Conservation (phyloP, 35 echinoderm and acorn worm genomes). For the Hemicentrotus pulcherrimus region DNA sequence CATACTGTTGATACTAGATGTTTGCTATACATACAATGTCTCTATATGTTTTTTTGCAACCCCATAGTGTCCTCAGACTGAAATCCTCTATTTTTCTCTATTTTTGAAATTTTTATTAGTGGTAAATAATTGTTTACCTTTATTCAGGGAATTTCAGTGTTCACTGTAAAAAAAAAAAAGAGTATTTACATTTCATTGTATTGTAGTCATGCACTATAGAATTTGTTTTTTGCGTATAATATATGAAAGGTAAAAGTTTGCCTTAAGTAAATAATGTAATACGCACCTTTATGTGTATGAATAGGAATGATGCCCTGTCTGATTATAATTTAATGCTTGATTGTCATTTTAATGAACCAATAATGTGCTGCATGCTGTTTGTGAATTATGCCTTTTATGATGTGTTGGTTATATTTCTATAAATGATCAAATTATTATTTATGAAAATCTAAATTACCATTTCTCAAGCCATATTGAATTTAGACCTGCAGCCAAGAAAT, state of each 20-base stretch:
- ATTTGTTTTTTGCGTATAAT: neutral
- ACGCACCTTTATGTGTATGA: neutral
- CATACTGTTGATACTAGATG: too few relatives aligned
- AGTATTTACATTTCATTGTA: too few relatives aligned
- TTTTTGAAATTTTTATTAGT: neutral
- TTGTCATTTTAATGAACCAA: neutral
- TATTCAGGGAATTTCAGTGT: neutral
- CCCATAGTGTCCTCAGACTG: too few relatives aligned
- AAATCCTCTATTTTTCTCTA: too few relatives aligned
- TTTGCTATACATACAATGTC: too few relatives aligned
- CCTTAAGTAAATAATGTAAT: neutral
- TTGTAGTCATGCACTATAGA: neutral
- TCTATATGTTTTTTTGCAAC: too few relatives aligned
- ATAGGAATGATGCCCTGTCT: neutral
- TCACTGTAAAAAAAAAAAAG: neutral
- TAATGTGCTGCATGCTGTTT: neutral
- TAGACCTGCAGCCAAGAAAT: too few relatives aligned
- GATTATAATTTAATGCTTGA: neutral
- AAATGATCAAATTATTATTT: too few relatives aligned
- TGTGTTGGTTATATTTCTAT: too few relatives aligned
- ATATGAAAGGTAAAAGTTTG: neutral
- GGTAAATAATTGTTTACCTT: neutral
- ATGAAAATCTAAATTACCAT: too few relatives aligned
- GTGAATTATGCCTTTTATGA: neutral
- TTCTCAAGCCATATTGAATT: too few relatives aligned